Base-by-base conservation (phyloP, 2,113 vertebrate species). In the Mesoclemmys tuberculata region DNA sequence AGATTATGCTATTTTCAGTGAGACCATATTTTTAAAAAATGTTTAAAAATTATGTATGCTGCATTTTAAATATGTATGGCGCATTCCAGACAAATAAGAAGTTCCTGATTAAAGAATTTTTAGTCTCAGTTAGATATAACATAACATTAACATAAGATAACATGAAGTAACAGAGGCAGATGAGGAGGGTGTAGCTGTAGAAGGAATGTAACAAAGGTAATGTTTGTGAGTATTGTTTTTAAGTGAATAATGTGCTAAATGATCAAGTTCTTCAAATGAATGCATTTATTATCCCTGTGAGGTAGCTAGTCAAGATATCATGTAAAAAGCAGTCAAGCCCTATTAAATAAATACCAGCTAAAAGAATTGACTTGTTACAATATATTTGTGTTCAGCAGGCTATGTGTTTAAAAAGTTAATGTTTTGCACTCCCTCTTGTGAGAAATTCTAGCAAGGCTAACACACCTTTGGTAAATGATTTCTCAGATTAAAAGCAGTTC, bases 401-500 rank as follows among this genome's bases (percentile, higher is more conserved):
- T 82, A 58, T 6, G 78, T 80, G 90, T 96, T 93, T 81, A 88
- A 51, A 92, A 97, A 90, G 81, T 93, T 89, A 44, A 35, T 84
- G 27, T 90, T 87, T 94, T 84, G 52, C 82, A 80, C 94, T 96
- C 82, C 54, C 94, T 2, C 61, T 94, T 31, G 8, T 3, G 2
- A 44, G 48, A 38, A 94, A 88, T 88, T 41, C 35, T 51, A 61
- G 68, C 38, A 88, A 96, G 84, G 64, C 90, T 84, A 90, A n/a
- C 35, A 19, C 29, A 82, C 27, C 22, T 85, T 82, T 82, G 85
- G 19, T 74, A 96, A 96, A 92, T 77, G 81, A 90, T 93, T 96
- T 90, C 49, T 92, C 10, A 88, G 68, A 90, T 92, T 74, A 71
- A 90, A 89, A 88, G 52, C 38, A 88, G 3, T 96, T 96, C 35